A percentile compares a stretch with the other conserved stretches of the same genome.
Evolutionary conservation across 2,888 invertebrate species (phyloP).

Genomic region (Flexamia atlantica): DNA sequence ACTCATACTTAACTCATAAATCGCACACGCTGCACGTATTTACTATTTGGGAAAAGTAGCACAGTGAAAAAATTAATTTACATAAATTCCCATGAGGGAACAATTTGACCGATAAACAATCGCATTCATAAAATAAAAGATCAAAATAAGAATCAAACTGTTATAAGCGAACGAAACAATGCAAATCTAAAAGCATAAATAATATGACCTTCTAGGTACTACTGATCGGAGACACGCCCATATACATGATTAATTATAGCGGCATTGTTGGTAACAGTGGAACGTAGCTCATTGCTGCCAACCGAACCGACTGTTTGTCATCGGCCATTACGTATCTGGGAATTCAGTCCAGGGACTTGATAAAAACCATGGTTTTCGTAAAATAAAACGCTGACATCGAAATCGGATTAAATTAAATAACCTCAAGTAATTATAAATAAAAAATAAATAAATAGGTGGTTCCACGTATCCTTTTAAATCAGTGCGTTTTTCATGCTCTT

Average conservation of each 20-base stretch:
- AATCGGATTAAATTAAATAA: too few relatives aligned
- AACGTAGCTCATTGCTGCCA: slow-evolving; percentile 18
- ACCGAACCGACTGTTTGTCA: slow-evolving; percentile 17
- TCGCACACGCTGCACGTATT: too few relatives aligned
- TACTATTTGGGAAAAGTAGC: too few relatives aligned
- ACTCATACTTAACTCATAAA: too few relatives aligned
- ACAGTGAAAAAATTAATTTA: too few relatives aligned
- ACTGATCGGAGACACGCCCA: slow-evolving; percentile 36
- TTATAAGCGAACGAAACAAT: slow-evolving; percentile 2
- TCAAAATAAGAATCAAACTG: neutral
- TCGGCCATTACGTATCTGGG: neutral
- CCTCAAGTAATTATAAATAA: too few relatives aligned
- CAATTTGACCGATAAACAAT: neutral
- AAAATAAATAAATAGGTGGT: too few relatives aligned
- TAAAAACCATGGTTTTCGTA: neutral
- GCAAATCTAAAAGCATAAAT: slow-evolving; percentile 15
- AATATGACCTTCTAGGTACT: slow-evolving; percentile 20
- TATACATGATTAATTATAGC: slow-evolving; percentile 26
- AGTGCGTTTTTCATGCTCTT: too few relatives aligned
- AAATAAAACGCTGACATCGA: too few relatives aligned
- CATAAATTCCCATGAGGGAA: too few relatives aligned
- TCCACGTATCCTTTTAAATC: too few relatives aligned
- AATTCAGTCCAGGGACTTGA: neutral
- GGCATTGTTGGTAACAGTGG: slow-evolving; percentile 36
- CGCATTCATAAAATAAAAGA: neutral